These are phyloP conservation scores for Acleris emargana DNA, from an alignment of 2,888 invertebrate species.

Conservation along the genomic window DNA sequence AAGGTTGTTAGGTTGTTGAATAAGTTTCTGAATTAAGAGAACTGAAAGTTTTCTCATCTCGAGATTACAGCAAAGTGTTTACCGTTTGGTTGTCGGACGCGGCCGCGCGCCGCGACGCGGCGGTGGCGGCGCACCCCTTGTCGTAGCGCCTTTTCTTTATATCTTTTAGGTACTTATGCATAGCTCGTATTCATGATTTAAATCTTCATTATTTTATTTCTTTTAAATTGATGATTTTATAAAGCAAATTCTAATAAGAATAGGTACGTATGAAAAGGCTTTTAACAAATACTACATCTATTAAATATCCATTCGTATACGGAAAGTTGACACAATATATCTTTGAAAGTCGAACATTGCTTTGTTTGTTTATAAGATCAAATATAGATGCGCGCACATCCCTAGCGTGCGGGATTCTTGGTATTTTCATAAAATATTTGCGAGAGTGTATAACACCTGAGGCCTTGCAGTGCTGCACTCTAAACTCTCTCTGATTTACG, in stretches of 20 bases:
- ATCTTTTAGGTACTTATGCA: neutral
- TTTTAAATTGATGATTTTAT: neutral
- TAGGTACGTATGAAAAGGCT: neutral
- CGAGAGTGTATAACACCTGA: conserved; percentile 80
- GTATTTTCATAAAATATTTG: conserved; percentile 83
- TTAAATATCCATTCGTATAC: conserved; percentile 6
- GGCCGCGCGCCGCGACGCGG: conserved; percentile 58
- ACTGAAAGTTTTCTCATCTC: conserved; percentile 85
- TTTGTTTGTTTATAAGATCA: conserved; percentile 29
- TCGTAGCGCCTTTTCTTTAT: conserved; percentile 8
- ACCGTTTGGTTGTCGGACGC: conserved; percentile 82
- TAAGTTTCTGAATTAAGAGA: conserved; percentile 85
- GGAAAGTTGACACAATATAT: conserved; percentile 23
- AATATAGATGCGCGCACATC: conserved; percentile 49
- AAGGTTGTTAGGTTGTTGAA: conserved; percentile 84
- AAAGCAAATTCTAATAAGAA: neutral
- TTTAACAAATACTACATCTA: conserved; percentile 1
- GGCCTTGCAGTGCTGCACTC: conserved; percentile 72
- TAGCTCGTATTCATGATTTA: neutral
- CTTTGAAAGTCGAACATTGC: conserved; percentile 23
- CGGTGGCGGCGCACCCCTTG: conserved; percentile 26
- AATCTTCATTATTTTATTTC: neutral
- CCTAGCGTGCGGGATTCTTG: conserved; percentile 62
- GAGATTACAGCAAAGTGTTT: conserved; percentile 85
- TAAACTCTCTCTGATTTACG: conserved; percentile 77